Conservation (phyloP, 2,888 invertebrate genomes). For the Portevinia maculata region DNA sequence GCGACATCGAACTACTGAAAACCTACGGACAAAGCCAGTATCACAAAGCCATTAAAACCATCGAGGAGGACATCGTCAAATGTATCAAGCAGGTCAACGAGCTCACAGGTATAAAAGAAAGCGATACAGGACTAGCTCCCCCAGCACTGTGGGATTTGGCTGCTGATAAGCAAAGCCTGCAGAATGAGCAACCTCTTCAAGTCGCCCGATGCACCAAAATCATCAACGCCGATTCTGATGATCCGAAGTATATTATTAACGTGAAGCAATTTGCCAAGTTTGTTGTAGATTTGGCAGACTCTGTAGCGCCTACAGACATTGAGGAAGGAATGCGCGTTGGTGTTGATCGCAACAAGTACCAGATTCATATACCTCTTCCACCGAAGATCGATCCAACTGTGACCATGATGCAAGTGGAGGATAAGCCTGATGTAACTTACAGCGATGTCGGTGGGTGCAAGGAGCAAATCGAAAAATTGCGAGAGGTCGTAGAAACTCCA, state of each 20-base stretch:
- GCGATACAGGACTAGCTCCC: slow-evolving; percentile 98
- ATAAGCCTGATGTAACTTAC: slow-evolving; percentile 99
- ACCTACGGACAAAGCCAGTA: slow-evolving; percentile 99
- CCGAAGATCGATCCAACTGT: slow-evolving; percentile 99
- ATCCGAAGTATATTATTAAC: slow-evolving; percentile 99
- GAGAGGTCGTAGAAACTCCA: slow-evolving; percentile 99
- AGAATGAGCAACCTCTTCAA: slow-evolving; percentile 98
- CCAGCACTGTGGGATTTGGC: slow-evolving; percentile 99
- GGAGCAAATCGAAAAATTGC: slow-evolving; percentile 99
- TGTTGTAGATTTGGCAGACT: slow-evolving; percentile 98
- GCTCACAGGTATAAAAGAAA: slow-evolving; percentile 98
- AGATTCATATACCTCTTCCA: slow-evolving; percentile 99
- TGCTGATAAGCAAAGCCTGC: slow-evolving; percentile 98
- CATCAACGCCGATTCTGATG: slow-evolving; percentile 97
- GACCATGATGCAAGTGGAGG: slow-evolving; percentile 99
- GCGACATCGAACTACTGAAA: slow-evolving; percentile 97
- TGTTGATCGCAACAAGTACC: slow-evolving; percentile 99
- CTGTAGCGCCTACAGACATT: slow-evolving; percentile 99
- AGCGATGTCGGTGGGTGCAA: slow-evolving; percentile 99
- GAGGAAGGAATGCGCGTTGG: slow-evolving; percentile 99
- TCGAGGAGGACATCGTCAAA: slow-evolving; percentile 98
- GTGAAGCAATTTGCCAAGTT: slow-evolving; percentile 99
- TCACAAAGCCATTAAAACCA: slow-evolving; percentile 95
- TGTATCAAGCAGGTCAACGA: slow-evolving; percentile 97
- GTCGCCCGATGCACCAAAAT: slow-evolving; percentile 99